A percentile compares a stretch with the other conserved stretches of the same genome.
phyloP scores from a whole-genome alignment of 2,888 invertebrate genomes.

The Drosophila algonquin region DNA sequence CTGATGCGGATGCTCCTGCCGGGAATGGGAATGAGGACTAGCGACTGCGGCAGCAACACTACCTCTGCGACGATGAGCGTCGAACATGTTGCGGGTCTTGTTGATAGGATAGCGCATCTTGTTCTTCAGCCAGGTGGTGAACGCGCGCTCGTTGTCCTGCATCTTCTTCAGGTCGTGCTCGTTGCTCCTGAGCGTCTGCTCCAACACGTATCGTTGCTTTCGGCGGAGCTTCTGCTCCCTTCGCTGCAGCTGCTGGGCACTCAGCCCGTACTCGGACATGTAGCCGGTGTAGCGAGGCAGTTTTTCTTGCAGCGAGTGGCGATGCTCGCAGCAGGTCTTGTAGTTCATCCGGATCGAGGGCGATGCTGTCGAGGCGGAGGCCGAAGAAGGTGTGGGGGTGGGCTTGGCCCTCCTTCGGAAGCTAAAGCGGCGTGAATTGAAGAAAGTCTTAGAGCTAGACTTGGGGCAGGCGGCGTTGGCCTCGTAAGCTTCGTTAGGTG shows the following conservation, averaged over 20 bases:
- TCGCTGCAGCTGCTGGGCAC: conserved; percentile 84
- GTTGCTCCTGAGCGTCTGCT: conserved; percentile 81
- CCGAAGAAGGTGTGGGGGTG: conserved; percentile 39
- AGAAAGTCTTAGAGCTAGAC: conserved; percentile 53
- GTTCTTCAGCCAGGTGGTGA: conserved; percentile 85
- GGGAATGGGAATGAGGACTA: neutral
- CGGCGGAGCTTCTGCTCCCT: conserved; percentile 82
- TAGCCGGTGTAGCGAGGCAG: conserved; percentile 85
- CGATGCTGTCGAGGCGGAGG: conserved; percentile 7
- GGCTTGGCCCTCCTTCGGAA: conserved; percentile 69
- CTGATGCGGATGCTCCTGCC: conserved; percentile 1
- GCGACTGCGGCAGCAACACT: conserved; percentile 53
- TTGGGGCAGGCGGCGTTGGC: conserved; percentile 25
- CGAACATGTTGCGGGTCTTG: conserved; percentile 83
- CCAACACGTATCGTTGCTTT: conserved; percentile 70
- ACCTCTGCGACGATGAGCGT: conserved; percentile 66
- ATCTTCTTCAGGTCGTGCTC: conserved; percentile 84
- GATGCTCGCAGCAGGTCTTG: conserved; percentile 84
- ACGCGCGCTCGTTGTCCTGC: conserved; percentile 85
- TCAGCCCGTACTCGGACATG: conserved; percentile 85
- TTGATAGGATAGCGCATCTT: conserved; percentile 84
- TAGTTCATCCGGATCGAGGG: conserved; percentile 79
- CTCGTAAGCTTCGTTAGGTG: neutral
- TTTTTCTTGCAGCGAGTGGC: conserved; percentile 81
- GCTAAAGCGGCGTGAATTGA: conserved; percentile 76